Conservation (phyloP, 2,797 vertebrate species). For the Sylvilagus floridanus region DNA sequence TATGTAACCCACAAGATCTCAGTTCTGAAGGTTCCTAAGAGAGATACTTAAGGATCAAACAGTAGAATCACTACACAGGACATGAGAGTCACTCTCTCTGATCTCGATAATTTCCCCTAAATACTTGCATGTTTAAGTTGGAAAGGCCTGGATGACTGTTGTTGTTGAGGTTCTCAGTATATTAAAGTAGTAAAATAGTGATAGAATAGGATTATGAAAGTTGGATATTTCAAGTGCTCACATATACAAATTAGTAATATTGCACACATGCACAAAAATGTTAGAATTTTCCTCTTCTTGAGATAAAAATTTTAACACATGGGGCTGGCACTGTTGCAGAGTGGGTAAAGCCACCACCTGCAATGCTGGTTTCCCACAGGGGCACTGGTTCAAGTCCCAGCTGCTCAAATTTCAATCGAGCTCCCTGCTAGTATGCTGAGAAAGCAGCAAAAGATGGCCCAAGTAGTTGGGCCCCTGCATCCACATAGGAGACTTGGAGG, state of each 20-base stretch:
- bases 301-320: not conserved
- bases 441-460: too few relatives aligned
- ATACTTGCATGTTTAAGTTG: not conserved
- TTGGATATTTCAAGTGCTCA: constrained; percentile 14
- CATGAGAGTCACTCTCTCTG: not conserved
- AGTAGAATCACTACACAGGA: not conserved
- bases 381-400: too few relatives aligned
- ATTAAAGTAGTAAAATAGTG: not conserved
- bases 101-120: not conserved
- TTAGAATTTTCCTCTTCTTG: not conserved
- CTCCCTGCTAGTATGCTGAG: too few relatives aligned
- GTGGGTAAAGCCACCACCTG: too few relatives aligned
- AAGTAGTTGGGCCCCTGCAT: too few relatives aligned
- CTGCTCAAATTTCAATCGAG: too few relatives aligned
- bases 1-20: not conserved
- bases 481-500: too few relatives aligned
- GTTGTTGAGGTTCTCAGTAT: not conserved
- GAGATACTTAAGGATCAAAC: not conserved
- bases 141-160: not conserved
- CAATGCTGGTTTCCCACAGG: too few relatives aligned
- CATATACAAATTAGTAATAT: not conserved
- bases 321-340: not conserved
- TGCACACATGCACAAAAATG: not conserved
- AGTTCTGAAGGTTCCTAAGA: not conserved
- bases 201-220: not conserved